Base-by-base conservation (phyloP, 2,797 vertebrate species). In the Iguana delicatissima region DNA sequence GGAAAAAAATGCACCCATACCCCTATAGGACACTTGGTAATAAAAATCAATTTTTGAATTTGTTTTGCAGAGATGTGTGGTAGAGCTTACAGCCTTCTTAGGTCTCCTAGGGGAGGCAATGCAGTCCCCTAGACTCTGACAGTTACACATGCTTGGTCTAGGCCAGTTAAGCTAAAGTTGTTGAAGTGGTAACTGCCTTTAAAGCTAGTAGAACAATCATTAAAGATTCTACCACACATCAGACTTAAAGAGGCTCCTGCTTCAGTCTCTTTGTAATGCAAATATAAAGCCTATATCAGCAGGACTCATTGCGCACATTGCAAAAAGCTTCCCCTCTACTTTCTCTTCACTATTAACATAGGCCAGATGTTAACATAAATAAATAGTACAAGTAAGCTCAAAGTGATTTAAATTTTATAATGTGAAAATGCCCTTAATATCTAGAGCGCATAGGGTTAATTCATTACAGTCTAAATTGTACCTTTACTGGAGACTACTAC, bases 131-230 rank as follows among this genome's bases (percentile, higher is more conserved):
- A 8, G 20, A 18, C 62, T 64, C 22, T 20, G 6, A 64, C 22
- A 64, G 62, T 22, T 64, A 6, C 62, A 4, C 62, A 64, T 20
- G 22, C 22, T 64, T 64, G 62, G 22, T 64, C 20, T 64, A 35
- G 24, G 13, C 2, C 52, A 76, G 22, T 64, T 12, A 64, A 2
- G 18, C 55, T 46, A 9, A 2, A 74, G 24, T 16, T 42, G 29
- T 94, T 92, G 92, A 93, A 93, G 93, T 91, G 32, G 10, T 35
- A 35, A 84, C 46, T 18, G 38, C 18, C 5, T 85, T 85, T 57
- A 24, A 72, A 67, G 10, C 26, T 72, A 52, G 9, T 50, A 64
- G 26, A 72, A 64, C 20, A 55, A 62, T 22, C 16, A 67, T 32
- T 55, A 69, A 82, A 62, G 50, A 18, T 72, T 35, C 32, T 73